A percentile compares a stretch with the other conserved stretches of the same genome.
Evolutionary conservation across 2,797 vertebrate species (phyloP).

Genomic region (Chloroceryle inda): DNA sequence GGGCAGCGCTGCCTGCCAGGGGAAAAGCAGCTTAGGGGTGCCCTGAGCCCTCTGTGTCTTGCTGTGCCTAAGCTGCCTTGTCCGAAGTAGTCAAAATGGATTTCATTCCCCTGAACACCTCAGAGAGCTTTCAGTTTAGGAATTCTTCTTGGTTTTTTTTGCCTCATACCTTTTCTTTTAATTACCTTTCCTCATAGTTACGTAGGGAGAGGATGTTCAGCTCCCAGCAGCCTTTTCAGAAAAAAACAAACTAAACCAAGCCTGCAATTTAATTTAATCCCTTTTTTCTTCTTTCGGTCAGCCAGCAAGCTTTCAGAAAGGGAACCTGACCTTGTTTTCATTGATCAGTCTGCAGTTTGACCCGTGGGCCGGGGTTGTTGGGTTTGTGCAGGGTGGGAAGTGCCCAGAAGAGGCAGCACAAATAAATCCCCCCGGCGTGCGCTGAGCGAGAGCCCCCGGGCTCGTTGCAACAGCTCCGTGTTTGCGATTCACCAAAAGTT

Average conservation of each 20-base stretch:
- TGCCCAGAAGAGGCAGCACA: background rate
- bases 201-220: background rate
- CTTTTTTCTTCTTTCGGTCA: background rate
- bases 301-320: background rate
- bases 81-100: background rate
- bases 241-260: background rate
- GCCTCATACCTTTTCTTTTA: background rate
- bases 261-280: slow-evolving; percentile 11
- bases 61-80: background rate
- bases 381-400: background rate
- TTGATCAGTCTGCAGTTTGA: slow-evolving; percentile 22
- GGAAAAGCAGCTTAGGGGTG: background rate
- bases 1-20: background rate
- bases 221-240: background rate
- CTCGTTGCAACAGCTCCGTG: background rate
- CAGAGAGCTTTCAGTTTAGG: background rate
- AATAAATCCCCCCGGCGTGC: background rate
- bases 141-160: background rate
- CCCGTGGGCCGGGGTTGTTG: background rate
- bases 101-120: background rate
- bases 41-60: background rate
- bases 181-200: background rate
- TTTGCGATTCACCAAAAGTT: background rate
- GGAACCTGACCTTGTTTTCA: slow-evolving; percentile 25
- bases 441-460: background rate